Base-by-base conservation (phyloP, 2,113 vertebrate genomes). In the Cyanoderma ruficeps region DNA sequence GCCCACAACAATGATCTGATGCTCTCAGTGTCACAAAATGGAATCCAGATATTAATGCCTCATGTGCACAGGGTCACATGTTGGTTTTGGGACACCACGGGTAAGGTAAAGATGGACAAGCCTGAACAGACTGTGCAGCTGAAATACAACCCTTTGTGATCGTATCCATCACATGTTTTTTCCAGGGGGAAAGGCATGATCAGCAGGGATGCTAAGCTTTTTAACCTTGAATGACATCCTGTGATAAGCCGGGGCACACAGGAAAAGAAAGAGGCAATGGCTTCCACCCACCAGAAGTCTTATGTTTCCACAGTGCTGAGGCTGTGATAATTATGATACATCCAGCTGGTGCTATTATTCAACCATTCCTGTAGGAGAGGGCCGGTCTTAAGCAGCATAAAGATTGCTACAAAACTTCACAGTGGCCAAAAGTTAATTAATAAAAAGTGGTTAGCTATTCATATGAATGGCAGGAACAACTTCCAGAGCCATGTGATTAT, bases 181-280 rank as follows among this genome's bases (percentile, higher is more conserved):
- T 96, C 92, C 94, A 93, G 76, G 88, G 88, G 72, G 91, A 93
- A 90, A 96, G 94, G 96, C 95, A 96, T 91, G 96, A 95, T 86
- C 95, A 97, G 88, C 90, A 95, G 90, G 93, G 93, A 97, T 95
- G 95, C 85, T 96, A 97, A 96, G 94, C 95, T 96, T 93, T 96
- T 96, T 97, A 96, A 96, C 95, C 95, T 96, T 97, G 93, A 97
- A 97, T 96, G 94, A 96, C 93, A 96, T 95, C 92, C 94, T 94
- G 52, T 86, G 92, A 83, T 94, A 97, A 97, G 86, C 64, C 64
- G 11, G 30, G 68, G 90, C 82, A 88, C 85, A 94, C 33, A 95
- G 96, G 90, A 86, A 83, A 97, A 96, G 92, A 96, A 95, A 92
- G 78, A 93, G 52, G 92, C 92, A 92, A 89, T 95, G 90, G 76